These are phyloP conservation scores for Acanthopagrus latus DNA, from an alignment of 2,797 vertebrate genomes.

Conservation along the genomic window DNA sequence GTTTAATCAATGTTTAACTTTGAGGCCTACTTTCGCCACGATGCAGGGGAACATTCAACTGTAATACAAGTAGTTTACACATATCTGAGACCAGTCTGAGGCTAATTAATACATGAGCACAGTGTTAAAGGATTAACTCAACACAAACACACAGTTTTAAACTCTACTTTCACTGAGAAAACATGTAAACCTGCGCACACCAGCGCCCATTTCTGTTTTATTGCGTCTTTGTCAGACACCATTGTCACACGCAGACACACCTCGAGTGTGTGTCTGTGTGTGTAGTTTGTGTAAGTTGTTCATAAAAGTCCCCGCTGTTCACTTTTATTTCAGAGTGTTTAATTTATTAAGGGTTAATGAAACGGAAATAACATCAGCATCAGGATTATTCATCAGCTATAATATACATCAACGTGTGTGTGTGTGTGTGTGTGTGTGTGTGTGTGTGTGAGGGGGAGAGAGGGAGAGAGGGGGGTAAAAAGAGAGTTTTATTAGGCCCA, in stretches of 20 bases:
- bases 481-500: constrained; percentile 74
- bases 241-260: not conserved
- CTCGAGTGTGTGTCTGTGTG: not conserved
- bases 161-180: too few relatives aligned
- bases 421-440: constrained; percentile 16
- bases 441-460: constrained; percentile 1
- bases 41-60: too few relatives aligned
- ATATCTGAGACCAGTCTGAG: too few relatives aligned
- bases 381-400: constrained; percentile 63
- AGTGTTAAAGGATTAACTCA: too few relatives aligned
- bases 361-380: constrained; percentile 72
- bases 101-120: too few relatives aligned
- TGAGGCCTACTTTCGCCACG: too few relatives aligned
- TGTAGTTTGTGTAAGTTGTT: constrained; percentile 15
- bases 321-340: constrained; percentile 47
- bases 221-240: not conserved
- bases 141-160: too few relatives aligned
- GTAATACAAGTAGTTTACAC: too few relatives aligned
- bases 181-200: too few relatives aligned
- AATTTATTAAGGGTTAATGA: constrained; percentile 76
- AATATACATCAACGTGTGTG: constrained; percentile 48
- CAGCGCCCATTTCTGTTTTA: too few relatives aligned
- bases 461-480: not conserved
- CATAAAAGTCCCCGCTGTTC: constrained; percentile 33
- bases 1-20: too few relatives aligned